A percentile compares a stretch with the other conserved stretches of the same genome.
Evolutionary conservation across 2,888 invertebrate genomes (phyloP).

Genomic region (Tinea trinotella): DNA sequence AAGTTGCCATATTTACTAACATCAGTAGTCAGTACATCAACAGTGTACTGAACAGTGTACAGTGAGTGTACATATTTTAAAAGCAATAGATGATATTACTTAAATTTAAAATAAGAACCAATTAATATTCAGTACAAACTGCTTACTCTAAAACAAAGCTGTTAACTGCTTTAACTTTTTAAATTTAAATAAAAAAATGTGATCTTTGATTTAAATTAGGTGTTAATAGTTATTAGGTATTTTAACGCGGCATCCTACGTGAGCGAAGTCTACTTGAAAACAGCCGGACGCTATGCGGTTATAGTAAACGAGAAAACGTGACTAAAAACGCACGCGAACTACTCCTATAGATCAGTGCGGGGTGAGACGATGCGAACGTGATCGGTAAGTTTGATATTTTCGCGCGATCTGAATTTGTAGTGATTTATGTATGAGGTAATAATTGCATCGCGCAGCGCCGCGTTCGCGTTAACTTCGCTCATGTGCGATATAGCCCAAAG

Average conservation of each 20-base stretch:
- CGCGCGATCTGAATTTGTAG: too few species aligned
- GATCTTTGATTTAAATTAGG: slow-evolving; percentile 7
- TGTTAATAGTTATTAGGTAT: neutral
- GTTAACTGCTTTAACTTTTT: neutral
- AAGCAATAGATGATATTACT: neutral
- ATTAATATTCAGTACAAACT: neutral
- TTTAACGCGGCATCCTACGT: too few species aligned
- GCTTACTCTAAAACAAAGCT: neutral
- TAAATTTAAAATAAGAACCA: neutral
- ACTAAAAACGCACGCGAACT: too few species aligned
- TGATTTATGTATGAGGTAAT: too few species aligned
- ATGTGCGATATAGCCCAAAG: neutral
- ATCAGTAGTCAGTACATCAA: neutral
- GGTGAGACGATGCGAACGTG: too few species aligned
- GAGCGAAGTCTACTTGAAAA: too few species aligned
- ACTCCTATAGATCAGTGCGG: too few species aligned
- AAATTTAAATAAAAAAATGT: slow-evolving; percentile 3
- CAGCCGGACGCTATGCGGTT: too few species aligned
- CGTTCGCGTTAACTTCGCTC: too few species aligned
- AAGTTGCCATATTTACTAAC: neutral
- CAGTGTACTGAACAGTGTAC: neutral
- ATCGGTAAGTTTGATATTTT: too few species aligned
- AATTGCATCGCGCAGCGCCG: too few species aligned
- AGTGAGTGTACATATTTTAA: neutral
- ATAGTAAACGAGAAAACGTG: too few species aligned